Base-by-base conservation (phyloP, 2,113 vertebrate species). In the Gadus chalcogrammus region DNA sequence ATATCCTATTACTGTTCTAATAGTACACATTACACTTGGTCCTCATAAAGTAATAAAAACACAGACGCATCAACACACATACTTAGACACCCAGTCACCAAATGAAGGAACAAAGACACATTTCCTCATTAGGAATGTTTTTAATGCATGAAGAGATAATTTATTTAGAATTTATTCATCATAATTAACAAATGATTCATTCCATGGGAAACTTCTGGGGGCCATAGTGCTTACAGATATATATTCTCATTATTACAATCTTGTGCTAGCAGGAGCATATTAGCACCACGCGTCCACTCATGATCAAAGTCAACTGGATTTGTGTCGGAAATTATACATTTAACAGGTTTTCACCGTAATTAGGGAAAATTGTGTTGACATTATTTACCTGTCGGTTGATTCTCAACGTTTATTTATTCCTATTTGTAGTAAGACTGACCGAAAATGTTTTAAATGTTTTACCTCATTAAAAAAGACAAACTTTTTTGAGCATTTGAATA, bases 151-250 rank as follows among this genome's bases (percentile, higher is more conserved):
- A 86, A 79, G 77, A 86, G 82, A 87, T 90, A 79, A 90, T 88
- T 87, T 89, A 91, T 92, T 90, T 89, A 87, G 88, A 80, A 90
- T 88, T 86, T 89, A 91, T 92, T 90, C 90, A 87, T 89, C 82
- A 80, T 86, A 89, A 87, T 87, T 79, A 89, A 87, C 75, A 86
- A 87, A 85, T 90, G 69, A 83, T 82, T 89, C 72, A 83, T 82
- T 85, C 67, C n/a, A 68, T 74, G 79, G 79, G 70, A 86, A 85
- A 82, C 58, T 80, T 87, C 67, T 74, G 52, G 59, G 53, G 42
- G 78, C 75, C 74, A 68, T 70, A 71, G 73, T 78, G 78, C 81
- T 79, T 69, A 80, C 74, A 82, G 76, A 74, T 88, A 76, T 83
- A 79, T 84, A 66, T 80, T 84, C 71, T 83, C 83, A 82, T 86